These are phyloP conservation scores for Craniophora ligustri DNA, from an alignment of 2,888 invertebrate genomes.

Conservation along the genomic window DNA sequence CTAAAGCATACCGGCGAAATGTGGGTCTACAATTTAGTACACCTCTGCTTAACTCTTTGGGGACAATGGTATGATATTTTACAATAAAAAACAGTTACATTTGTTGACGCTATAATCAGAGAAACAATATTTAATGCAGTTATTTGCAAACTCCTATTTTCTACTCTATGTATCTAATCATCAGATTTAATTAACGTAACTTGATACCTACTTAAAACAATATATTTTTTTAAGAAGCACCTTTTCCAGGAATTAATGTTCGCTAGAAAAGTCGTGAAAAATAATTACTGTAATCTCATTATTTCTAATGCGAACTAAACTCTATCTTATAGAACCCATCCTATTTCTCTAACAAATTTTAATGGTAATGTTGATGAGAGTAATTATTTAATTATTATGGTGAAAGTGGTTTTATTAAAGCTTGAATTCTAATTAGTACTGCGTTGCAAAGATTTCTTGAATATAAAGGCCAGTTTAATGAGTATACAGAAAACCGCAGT, in stretches of 20 bases:
- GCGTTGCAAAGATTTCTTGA: background rate
- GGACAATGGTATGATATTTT: no score
- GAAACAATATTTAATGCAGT: background rate
- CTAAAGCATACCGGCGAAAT: no score
- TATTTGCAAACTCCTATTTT: background rate
- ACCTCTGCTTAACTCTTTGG: no score
- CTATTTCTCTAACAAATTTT: slow-evolving; percentile 15
- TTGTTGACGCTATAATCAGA: no score
- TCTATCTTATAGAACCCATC: background rate
- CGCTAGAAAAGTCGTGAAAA: slow-evolving; percentile 44
- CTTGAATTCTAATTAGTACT: background rate
- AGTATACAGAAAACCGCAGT: no score
- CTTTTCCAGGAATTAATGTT: slow-evolving; percentile 19
- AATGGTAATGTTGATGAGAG: background rate
- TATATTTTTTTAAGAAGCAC: slow-evolving; percentile 24
- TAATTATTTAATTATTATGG: slow-evolving; percentile 2
- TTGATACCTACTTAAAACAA: slow-evolving; percentile 36
- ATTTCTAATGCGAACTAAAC: slow-evolving; percentile 27
- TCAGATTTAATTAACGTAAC: slow-evolving; percentile 44
- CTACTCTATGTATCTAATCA: slow-evolving; percentile 25
- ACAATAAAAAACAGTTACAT: no score
- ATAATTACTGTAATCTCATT: slow-evolving; percentile 36
- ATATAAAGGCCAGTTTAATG: no score
- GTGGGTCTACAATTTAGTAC: no score
- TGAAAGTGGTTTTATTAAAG: background rate